phyloP scores from a whole-genome alignment of 1,140 invertebrate genomes.

The Pseudomyrmex pallidus region DNA sequence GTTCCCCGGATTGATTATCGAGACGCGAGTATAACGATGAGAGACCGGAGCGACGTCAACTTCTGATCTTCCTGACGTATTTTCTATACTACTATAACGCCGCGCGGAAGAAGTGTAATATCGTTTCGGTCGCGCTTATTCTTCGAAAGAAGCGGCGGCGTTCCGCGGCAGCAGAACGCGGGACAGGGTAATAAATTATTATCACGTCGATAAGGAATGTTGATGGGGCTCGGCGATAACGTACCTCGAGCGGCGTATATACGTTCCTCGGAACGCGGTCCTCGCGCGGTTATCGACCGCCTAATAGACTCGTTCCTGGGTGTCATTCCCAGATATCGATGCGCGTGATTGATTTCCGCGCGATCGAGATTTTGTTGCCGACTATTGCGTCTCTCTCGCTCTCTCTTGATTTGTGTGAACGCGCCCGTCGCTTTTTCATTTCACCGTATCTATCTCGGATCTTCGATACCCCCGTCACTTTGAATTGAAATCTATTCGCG shows the following conservation, averaged over 20 bases:
- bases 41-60: background rate
- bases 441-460: conserved; percentile 53
- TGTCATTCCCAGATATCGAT: conserved; percentile 74
- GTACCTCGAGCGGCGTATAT: background rate
- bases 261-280: conserved; percentile 71
- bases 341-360: conserved; percentile 66
- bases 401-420: background rate
- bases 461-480: conserved; percentile 55
- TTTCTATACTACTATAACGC: conserved; percentile 15
- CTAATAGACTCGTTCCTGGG: conserved; percentile 79
- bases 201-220: conserved; percentile 83
- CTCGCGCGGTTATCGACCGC: conserved; percentile 74
- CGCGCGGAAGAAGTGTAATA: background rate
- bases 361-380: conserved; percentile 59
- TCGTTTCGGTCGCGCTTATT: conserved; percentile 21
- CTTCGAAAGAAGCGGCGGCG: conserved; percentile 41
- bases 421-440: conserved; percentile 55
- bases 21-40: background rate
- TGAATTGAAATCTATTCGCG: conserved; percentile 64
- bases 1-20: background rate
- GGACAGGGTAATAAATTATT: conserved; percentile 82
- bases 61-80: background rate
- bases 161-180: conserved; percentile 60
- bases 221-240: conserved; percentile 79
- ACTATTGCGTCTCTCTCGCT: background rate